Conservation (phyloP, 2,797 vertebrate genomes). For the Notolepis coatsorum region DNA sequence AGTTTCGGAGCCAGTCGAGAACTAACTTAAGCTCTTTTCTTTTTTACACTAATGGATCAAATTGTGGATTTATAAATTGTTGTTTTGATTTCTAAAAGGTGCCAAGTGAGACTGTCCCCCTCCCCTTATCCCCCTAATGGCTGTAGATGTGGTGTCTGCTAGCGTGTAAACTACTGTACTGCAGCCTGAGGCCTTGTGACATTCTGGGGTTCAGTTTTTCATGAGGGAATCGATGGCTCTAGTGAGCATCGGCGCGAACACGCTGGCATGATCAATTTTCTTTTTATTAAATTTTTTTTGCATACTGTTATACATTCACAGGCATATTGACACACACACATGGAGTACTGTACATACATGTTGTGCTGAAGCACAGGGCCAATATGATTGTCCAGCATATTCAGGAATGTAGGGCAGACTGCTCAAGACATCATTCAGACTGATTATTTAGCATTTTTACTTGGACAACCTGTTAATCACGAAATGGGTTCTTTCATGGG, state of each 20-base stretch:
- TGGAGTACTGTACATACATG: constrained; percentile 17
- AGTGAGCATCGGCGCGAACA: constrained; percentile 2
- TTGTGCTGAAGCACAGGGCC: constrained; percentile 29
- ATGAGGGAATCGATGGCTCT: constrained; percentile 16
- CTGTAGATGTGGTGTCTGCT: constrained; percentile 48
- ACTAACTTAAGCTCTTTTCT: constrained; percentile 39
- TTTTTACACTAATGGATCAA: constrained; percentile 43
- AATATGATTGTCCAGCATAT: constrained; percentile 43
- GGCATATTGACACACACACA: constrained; percentile 15
- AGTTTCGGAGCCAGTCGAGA: constrained; percentile 50
- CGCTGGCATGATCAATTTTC: too few relatives aligned
- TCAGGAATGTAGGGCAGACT: constrained; percentile 52
- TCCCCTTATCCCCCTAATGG: constrained; percentile 35
- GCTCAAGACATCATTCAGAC: constrained; percentile 22
- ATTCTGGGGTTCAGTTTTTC: constrained; percentile 16
- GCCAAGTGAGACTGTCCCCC: constrained; percentile 68
- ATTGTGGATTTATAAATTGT: constrained; percentile 41
- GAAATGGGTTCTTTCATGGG: constrained; percentile 10
- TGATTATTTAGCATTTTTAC: constrained; percentile 22
- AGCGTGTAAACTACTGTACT: constrained; percentile 36
- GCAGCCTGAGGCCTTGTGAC: constrained; percentile 52
- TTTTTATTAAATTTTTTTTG: constrained; percentile 11
- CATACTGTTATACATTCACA: constrained; percentile 17
- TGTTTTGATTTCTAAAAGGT: constrained; percentile 57
- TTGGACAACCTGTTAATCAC: constrained; percentile 19